Percentiles rank a stretch among this genome's conserved stretches.
These are phyloP conservation scores for Melanostoma scalare DNA, from an alignment of 2,888 invertebrate species.

Conservation along the genomic window DNA sequence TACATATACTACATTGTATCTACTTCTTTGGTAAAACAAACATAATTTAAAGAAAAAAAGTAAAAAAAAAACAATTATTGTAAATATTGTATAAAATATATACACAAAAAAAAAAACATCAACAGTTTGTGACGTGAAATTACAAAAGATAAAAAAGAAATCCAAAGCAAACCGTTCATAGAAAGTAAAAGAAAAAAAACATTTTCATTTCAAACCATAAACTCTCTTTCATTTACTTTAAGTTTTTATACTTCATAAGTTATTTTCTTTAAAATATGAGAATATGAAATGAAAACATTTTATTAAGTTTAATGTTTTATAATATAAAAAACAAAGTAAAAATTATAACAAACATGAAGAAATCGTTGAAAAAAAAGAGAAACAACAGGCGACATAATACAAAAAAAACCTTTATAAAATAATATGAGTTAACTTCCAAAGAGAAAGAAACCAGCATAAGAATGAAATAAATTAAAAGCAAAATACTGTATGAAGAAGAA, in stretches of 20 bases:
- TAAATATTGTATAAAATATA: slow-evolving; percentile 74
- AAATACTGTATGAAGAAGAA: slow-evolving; percentile 51
- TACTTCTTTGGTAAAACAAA: slow-evolving; percentile 65
- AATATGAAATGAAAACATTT: slow-evolving; percentile 30
- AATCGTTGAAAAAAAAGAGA: slow-evolving; percentile 24
- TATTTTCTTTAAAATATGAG: slow-evolving; percentile 35
- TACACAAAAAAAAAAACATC: slow-evolving; percentile 49
- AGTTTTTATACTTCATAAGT: slow-evolving; percentile 63
- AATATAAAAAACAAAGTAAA: slow-evolving; percentile 38
- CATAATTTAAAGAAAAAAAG: slow-evolving; percentile 35
- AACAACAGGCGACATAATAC: slow-evolving; percentile 41
- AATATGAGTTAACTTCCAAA: slow-evolving; percentile 49
- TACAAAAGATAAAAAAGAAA: slow-evolving; percentile 24
- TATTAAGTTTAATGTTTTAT: slow-evolving; percentile 72
- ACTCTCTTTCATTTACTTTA: slow-evolving; percentile 56
- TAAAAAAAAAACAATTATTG: slow-evolving; percentile 66
- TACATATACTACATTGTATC: slow-evolving; percentile 68
- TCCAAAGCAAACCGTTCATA: slow-evolving; percentile 20
- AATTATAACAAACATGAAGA: slow-evolving; percentile 35
- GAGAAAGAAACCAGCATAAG: slow-evolving; percentile 29
- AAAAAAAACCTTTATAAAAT: slow-evolving; percentile 55
- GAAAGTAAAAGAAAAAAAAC: slow-evolving; percentile 1
- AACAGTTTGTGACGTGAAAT: slow-evolving; percentile 58
- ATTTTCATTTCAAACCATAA: slow-evolving; percentile 40
- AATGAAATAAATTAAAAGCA: slow-evolving; percentile 24